These are phyloP conservation scores for Chaetops frenatus DNA, from an alignment of 2,113 vertebrate species.

Conservation along the genomic window DNA sequence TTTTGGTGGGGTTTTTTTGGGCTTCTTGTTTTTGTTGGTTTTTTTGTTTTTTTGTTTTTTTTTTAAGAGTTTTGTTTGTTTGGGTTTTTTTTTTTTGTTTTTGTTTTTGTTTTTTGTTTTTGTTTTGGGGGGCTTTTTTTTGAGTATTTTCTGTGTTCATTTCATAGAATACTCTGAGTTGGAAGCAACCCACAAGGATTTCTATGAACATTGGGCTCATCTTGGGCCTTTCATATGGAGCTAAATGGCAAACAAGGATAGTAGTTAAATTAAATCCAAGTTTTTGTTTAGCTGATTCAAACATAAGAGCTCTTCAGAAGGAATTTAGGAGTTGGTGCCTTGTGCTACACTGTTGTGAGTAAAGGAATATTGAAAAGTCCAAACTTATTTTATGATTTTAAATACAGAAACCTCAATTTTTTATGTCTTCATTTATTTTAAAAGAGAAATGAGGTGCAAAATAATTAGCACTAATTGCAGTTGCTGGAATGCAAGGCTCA, in stretches of 20 bases:
- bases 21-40: too few relatives aligned
- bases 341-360: background rate
- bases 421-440: background rate
- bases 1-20: too few relatives aligned
- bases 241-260: background rate
- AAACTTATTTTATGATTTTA: background rate
- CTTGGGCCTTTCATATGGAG: background rate
- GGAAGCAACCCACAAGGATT: background rate
- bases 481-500: background rate
- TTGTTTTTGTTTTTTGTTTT: background rate
- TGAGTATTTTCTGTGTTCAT: background rate
- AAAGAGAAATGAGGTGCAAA: background rate
- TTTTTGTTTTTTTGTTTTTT: too few relatives aligned
- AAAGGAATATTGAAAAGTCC: background rate
- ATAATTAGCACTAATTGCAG: background rate
- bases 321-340: background rate
- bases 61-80: too few relatives aligned
- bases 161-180: background rate
- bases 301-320: background rate
- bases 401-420: background rate
- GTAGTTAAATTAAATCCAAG: background rate
- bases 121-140: background rate
- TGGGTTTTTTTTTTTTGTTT: too few relatives aligned
- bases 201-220: background rate
- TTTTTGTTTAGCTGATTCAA: background rate